Conservation (phyloP, 1,140 invertebrate genomes). For the Dreissena polymorpha region DNA sequence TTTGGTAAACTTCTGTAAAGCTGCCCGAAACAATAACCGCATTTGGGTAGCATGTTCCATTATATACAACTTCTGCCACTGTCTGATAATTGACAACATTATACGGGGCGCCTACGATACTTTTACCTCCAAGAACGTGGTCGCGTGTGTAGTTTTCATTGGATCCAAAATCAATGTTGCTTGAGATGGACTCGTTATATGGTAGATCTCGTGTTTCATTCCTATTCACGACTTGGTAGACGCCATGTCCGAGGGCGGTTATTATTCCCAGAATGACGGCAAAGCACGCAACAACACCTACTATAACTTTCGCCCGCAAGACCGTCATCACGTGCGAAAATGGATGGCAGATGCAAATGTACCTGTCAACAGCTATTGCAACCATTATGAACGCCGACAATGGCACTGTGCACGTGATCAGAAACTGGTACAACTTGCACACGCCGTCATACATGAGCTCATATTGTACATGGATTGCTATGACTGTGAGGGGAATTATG, state of each 20-base stretch:
- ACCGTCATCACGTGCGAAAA: constrained; percentile 74
- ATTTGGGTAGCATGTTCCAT: constrained; percentile 62
- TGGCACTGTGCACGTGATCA: constrained; percentile 76
- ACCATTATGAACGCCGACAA: constrained; percentile 79
- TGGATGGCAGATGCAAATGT: constrained; percentile 78
- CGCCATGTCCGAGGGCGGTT: constrained; percentile 65
- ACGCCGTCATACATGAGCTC: constrained; percentile 63
- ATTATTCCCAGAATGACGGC: constrained; percentile 71
- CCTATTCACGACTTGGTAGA: constrained; percentile 55
- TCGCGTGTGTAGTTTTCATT: neutral
- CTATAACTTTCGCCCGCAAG: constrained; percentile 71
- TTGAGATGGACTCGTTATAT: neutral
- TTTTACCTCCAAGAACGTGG: neutral
- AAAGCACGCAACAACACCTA: constrained; percentile 66
- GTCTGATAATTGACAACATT: neutral
- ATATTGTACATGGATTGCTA: constrained; percentile 66
- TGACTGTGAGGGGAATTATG: constrained; percentile 74
- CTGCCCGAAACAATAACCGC: constrained; percentile 58
- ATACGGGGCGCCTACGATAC: neutral
- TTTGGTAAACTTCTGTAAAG: constrained; percentile 70
- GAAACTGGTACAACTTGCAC: constrained; percentile 76
- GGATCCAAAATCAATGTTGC: too few relatives aligned
- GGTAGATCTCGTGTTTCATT: neutral
- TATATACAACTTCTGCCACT: neutral
- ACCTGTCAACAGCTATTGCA: constrained; percentile 78